Evolutionary conservation across 2,113 vertebrate genomes (phyloP).

Genomic region (Nycticorax nycticorax): DNA sequence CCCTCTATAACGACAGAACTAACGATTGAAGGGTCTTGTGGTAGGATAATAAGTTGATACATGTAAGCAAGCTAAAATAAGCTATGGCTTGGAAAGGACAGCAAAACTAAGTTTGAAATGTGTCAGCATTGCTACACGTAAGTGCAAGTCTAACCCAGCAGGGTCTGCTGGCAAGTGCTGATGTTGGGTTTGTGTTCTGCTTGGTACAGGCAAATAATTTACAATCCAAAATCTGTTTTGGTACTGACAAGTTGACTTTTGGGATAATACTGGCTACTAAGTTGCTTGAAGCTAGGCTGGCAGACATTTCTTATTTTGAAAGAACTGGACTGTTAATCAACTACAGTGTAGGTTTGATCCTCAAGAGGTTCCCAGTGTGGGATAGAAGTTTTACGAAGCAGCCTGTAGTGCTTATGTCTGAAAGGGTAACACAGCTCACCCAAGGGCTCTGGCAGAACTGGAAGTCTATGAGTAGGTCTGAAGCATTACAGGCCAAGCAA

Average conservation of each 20-base stretch:
- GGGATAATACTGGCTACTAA: background rate
- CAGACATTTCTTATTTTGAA: background rate
- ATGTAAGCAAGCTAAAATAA: background rate
- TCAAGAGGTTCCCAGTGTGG: background rate
- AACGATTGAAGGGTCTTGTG: background rate
- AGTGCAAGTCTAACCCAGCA: background rate
- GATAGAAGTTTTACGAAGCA: background rate
- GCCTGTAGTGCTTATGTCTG: background rate
- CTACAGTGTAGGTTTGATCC: background rate
- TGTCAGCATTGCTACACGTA: rapidly evolving
- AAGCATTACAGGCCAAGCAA: background rate
- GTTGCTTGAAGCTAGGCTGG: background rate
- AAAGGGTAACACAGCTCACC: background rate
- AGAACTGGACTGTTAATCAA: background rate
- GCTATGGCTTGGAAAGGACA: background rate
- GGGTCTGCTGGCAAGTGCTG: background rate
- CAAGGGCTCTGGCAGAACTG: background rate
- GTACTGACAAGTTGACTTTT: background rate
- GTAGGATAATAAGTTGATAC: background rate
- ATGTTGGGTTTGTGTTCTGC: background rate
- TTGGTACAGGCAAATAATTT: background rate
- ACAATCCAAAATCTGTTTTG: background rate
- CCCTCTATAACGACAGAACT: background rate
- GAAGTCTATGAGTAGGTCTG: background rate
- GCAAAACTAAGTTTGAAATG: background rate